Evolutionary conservation across 2,113 vertebrate species (phyloP), one percentile per base, ranked within the genome.

Genomic region (Nematolebias whitei): DNA sequence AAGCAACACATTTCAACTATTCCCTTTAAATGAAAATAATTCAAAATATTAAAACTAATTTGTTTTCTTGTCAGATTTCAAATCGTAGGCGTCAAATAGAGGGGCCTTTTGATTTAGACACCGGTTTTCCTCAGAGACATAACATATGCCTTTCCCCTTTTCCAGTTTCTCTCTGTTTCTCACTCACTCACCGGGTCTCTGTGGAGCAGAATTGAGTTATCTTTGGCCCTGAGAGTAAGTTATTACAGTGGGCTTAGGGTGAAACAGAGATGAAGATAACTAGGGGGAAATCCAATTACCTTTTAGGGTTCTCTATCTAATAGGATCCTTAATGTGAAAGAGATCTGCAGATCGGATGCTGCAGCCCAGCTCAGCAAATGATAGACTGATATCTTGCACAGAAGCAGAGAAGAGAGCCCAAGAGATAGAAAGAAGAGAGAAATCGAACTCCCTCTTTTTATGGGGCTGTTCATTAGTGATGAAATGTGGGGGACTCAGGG

Each of bases 271-370:
- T 96, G 95, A 95, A 98, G 97, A 98, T 98, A 98, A 97, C 95
- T 93, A 94, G 94, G 91, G 93, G 93, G 93, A 97, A 98, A 99
- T 98, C 96, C 97, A 99, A 99, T 99, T 99, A 98, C 95, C 95
- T 97, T 98, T 97, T 97, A 96, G 94, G 97, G 96, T 98, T 97
- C 96, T 96, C 94, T 94, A 96, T 97, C 96, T 99, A 98, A 99
- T 98, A 95, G 97, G 95, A 96, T 99, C 96, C 95, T 95, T 97
- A 98, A 98, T 97, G 96, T 93, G 93, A 94, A 96, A 95, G 95
- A 95, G 95, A 99, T 98, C 95, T 93, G 93, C 92, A 94, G 93
- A 95, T 96, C 81, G 68, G 78, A 84, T 74, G 80, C 80, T 75
- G 77, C 71, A 14, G 73, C 71, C 81, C 81, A 53, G 77, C 74